A percentile compares a stretch with the other conserved stretches of the same genome.
Evolutionary conservation across 1,140 invertebrate genomes (phyloP).

Genomic region (Drosophila quadrilineata): DNA sequence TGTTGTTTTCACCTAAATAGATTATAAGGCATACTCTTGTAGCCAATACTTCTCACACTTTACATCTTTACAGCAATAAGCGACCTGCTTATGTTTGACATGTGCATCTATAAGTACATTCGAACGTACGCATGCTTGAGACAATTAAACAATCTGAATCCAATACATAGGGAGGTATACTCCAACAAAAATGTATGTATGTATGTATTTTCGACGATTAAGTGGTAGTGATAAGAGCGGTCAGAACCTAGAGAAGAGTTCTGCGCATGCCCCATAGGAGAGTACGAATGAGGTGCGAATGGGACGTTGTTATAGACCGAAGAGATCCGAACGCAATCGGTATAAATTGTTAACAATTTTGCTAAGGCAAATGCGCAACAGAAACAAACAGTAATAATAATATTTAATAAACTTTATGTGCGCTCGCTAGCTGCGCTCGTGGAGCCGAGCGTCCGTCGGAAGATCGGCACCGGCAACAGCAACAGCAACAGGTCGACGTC

Average conservation of each 20-base stretch:
- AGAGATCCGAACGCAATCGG: constrained; percentile 39
- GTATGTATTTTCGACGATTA: constrained; percentile 40
- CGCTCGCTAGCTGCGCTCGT: constrained; percentile 22
- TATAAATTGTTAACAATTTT: constrained; percentile 71
- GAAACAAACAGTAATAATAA: constrained; percentile 48
- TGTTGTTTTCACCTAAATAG: too few species aligned
- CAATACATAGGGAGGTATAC: not conserved
- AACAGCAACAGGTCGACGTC: not conserved
- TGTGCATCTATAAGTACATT: constrained; percentile 26
- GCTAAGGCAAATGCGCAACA: constrained; percentile 63
- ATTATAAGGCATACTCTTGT: too few species aligned
- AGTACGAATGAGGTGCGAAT: not conserved
- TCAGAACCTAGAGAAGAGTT: constrained; percentile 3
- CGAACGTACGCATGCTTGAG: constrained; percentile 21
- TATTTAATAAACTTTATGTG: constrained; percentile 72
- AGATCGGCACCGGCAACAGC: constrained; percentile 31
- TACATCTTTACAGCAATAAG: constrained; percentile 5
- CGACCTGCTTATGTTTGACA: constrained; percentile 24
- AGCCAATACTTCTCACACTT: too few species aligned
- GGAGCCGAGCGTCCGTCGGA: constrained; percentile 37
- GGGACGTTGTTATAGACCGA: constrained; percentile 22
- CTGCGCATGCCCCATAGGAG: constrained; percentile 39
- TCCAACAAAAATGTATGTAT: not conserved
- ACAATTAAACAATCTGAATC: constrained; percentile 63
- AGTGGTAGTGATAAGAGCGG: constrained; percentile 53